Conservation (phyloP, 1,140 invertebrate genomes). For the Drosophila willistoni region DNA sequence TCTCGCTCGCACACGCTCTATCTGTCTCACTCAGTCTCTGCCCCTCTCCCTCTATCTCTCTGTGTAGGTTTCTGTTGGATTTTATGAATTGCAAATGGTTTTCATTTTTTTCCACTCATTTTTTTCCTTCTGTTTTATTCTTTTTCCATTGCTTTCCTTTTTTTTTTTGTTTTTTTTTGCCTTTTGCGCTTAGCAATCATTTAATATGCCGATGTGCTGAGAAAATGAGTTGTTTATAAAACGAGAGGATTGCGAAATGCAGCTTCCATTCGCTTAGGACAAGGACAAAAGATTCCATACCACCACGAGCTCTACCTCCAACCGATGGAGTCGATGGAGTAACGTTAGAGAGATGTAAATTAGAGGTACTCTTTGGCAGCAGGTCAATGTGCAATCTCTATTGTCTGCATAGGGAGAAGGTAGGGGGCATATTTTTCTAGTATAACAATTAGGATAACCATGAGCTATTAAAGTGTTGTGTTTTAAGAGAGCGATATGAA, state of each 20-base stretch:
- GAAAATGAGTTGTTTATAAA: slow-evolving; percentile 71
- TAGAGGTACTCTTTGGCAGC: slow-evolving; percentile 14
- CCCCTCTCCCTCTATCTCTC: neutral
- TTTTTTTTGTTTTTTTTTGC: slow-evolving; percentile 46
- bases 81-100: slow-evolving; percentile 71
- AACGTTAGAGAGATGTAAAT: slow-evolving; percentile 1
- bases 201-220: slow-evolving; percentile 69
- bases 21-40: neutral
- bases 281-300: slow-evolving; percentile 3
- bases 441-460: slow-evolving; percentile 15
- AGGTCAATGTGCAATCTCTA: slow-evolving; percentile 45
- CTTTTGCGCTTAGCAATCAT: slow-evolving; percentile 71
- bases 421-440: too few relatives aligned
- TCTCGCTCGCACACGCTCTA: slow-evolving; percentile 20
- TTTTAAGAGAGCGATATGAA: neutral
- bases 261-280: slow-evolving; percentile 17
- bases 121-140: neutral
- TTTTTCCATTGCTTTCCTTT: neutral
- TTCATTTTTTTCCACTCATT: slow-evolving; percentile 16
- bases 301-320: neutral
- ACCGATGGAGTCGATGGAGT: slow-evolving; percentile 1
- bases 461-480: neutral
- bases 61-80: slow-evolving; percentile 23
- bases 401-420: slow-evolving; percentile 9
- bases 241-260: slow-evolving; percentile 50